phyloP scores from a whole-genome alignment of 2,113 vertebrate species.

The Marmota monax region DNA sequence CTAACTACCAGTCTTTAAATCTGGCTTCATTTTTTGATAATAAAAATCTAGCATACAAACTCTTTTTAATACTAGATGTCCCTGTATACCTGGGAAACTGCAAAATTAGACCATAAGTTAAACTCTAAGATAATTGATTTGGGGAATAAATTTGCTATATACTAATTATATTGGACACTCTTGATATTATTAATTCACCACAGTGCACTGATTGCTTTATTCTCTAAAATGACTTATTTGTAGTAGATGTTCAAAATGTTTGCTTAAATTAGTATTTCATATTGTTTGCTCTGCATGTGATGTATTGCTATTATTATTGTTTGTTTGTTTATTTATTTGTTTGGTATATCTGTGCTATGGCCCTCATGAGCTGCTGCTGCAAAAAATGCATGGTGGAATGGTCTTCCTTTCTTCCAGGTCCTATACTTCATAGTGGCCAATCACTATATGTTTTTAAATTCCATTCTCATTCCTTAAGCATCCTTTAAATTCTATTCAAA shows the following conservation, averaged over 20 bases:
- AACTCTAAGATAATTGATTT: not conserved
- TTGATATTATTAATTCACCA: not conserved
- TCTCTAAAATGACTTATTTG: not conserved
- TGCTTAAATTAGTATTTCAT: slow-evolving; percentile 29
- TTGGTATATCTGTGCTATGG: not conserved
- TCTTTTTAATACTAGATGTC: not conserved
- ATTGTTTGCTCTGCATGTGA: not conserved
- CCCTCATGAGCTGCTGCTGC: not conserved
- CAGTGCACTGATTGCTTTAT: not conserved
- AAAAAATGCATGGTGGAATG: not conserved
- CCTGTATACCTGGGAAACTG: not conserved
- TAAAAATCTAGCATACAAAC: not conserved
- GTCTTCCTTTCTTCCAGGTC: not conserved
- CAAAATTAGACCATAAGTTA: not conserved
- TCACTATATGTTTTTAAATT: not conserved
- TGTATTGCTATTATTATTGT: not conserved
- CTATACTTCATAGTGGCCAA: not conserved
- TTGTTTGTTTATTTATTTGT: not conserved
- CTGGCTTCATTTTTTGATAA: too few species aligned
- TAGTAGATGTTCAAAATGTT: not conserved
- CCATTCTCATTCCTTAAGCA: not conserved
- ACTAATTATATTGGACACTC: not conserved
- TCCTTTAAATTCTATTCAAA: not conserved
- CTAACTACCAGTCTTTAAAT: too few species aligned
- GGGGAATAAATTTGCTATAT: not conserved